Base-by-base conservation (phyloP, 1,140 invertebrate genomes). In the Leucophenga varia region DNA sequence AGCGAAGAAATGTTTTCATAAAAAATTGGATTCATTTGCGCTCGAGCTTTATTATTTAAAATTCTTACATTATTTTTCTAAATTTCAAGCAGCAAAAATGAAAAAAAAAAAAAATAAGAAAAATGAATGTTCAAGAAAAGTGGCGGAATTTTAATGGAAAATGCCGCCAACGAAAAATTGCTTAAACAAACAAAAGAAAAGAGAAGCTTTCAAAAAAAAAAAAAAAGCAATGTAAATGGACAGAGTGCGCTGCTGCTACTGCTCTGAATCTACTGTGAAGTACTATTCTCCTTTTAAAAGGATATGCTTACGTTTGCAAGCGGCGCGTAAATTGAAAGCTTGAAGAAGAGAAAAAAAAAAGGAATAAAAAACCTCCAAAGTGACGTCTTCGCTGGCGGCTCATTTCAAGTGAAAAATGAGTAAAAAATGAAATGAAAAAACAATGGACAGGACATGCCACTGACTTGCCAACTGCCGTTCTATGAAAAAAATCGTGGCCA, bases 21-120 rank as follows among this genome's bases (percentile, higher is more conserved):
- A 70, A 70, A 70, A 71, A 70, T 70, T 70, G 67, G 67, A 70
- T 65, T 71, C 65, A 70, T 70, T 70, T 70, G 52, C 65, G 64
- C 50, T 30, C 32, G 13, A 55, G 57, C 64, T 68, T 60, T 68
- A 69, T 68, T 68, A 64, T 68, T 68, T 68, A 67, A n/a, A 67
- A 67, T 67, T 67, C 59, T 57, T 49, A 48, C 54, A 57, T 68
- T 68, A 58, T 69, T 68, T 64, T 64, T 68, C 64, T 68, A 68
- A 60, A 68, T 68, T 64, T 67, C 55, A 49, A n/a, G 16, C 12
- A n/a, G 6, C 6, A 35, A 35, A 35, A 35, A 35, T 5, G n/a
- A 35, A 25, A 5, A 25, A 25, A 25, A 25, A 25, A 6, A 10
- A 25, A 10, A 25, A 25, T 25, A 25, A 25, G 22, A 25, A 25